phyloP scores from a whole-genome alignment of 2,797 vertebrate genomes.

The Gambelia wislizenii region DNA sequence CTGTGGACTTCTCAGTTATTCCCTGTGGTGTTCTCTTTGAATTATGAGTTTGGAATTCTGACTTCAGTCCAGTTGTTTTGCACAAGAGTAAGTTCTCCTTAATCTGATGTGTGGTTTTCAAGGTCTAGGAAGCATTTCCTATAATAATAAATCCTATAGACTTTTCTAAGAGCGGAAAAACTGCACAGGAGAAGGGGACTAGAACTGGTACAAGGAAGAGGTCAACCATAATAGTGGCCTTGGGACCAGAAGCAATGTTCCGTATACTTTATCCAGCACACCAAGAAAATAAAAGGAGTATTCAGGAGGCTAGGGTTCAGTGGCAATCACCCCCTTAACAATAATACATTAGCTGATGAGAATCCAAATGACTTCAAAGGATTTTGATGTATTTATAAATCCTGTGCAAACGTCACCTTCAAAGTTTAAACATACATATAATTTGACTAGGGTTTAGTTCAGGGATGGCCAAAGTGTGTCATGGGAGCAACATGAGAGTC shows the following conservation, averaged over 20 bases:
- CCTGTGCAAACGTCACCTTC: slow-evolving; percentile 12
- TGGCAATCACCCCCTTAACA: not conserved
- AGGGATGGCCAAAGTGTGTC: not conserved
- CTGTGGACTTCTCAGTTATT: not conserved
- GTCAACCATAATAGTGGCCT: slow-evolving; percentile 20
- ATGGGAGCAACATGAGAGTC: not conserved
- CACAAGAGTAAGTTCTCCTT: not conserved
- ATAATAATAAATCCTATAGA: slow-evolving; percentile 17
- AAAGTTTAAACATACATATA: not conserved
- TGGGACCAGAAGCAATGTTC: not conserved
- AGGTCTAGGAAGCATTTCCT: slow-evolving; percentile 1
- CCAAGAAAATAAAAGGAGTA: slow-evolving; percentile 19
- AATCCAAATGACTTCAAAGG: slow-evolving; percentile 4
- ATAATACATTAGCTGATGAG: not conserved
- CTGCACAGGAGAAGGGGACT: not conserved
- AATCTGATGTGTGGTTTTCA: not conserved
- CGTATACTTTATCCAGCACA: not conserved
- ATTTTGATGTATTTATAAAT: not conserved
- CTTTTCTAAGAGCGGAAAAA: slow-evolving; percentile 29
- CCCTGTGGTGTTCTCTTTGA: not conserved
- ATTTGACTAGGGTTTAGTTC: not conserved
- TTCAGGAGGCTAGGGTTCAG: not conserved
- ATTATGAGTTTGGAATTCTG: not conserved
- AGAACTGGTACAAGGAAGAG: slow-evolving; percentile 19
- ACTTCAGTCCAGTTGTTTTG: slow-evolving; percentile 24